phyloP scores from a whole-genome alignment of 1,140 invertebrate species.

The Cydia strobilella region DNA sequence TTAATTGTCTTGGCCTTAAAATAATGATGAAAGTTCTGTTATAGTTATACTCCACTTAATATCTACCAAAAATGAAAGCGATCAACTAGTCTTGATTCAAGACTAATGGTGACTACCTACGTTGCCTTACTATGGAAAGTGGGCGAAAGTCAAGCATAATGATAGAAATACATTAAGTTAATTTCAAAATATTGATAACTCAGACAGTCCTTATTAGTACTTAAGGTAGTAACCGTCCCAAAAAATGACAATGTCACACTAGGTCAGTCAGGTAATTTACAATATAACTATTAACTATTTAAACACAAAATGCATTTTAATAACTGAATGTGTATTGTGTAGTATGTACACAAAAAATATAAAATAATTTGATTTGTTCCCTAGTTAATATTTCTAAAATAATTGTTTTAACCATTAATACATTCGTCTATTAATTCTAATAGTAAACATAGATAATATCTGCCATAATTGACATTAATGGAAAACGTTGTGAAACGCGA shows the following conservation, averaged over 20 bases:
- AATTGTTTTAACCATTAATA: too few relatives aligned
- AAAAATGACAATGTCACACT: background rate
- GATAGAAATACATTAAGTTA: conserved; percentile 25
- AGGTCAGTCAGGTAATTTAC: background rate
- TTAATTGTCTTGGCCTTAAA: background rate
- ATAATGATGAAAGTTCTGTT: background rate
- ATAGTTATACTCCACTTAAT: conserved; percentile 12
- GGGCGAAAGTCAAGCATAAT: conserved; percentile 10
- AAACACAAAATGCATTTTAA: background rate
- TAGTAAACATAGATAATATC: background rate
- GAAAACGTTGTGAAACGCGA: background rate
- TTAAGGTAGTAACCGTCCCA: background rate
- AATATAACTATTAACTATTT: background rate
- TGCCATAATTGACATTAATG: conserved; percentile 1
- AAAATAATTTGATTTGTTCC: too few relatives aligned
- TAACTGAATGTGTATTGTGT: too few relatives aligned
- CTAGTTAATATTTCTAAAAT: too few relatives aligned
- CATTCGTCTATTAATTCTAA: background rate
- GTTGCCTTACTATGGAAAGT: conserved; percentile 4
- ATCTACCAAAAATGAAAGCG: conserved; percentile 20
- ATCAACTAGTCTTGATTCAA: too few relatives aligned
- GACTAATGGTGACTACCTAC: conserved; percentile 17
- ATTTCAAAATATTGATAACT: conserved; percentile 1
- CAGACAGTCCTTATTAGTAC: background rate
- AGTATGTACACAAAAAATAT: too few relatives aligned